Conservation (phyloP, 2,113 vertebrate genomes). For the Rana temporaria region DNA sequence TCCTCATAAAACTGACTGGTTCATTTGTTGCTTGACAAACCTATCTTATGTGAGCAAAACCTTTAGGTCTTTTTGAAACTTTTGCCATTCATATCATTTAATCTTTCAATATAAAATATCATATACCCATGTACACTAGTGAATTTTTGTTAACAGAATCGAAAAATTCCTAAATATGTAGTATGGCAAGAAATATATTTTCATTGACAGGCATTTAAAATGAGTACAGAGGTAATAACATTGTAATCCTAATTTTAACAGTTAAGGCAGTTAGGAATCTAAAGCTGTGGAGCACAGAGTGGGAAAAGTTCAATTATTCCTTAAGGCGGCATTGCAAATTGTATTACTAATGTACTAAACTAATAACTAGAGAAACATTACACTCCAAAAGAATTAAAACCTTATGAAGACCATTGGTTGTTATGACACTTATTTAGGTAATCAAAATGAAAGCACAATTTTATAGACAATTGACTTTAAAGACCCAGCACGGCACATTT, state of each 20-base stretch:
- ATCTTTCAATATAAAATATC: background rate
- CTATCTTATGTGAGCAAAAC: background rate
- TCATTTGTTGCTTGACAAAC: conserved; percentile 6
- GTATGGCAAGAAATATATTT: background rate
- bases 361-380: conserved; percentile 42
- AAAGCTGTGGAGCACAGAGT: conserved; percentile 14
- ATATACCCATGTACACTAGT: background rate
- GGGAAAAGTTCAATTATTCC: conserved; percentile 52
- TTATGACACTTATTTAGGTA: conserved; percentile 14
- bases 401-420: background rate
- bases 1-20: conserved; percentile 16
- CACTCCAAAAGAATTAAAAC: conserved; percentile 3
- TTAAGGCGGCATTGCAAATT: conserved; percentile 52
- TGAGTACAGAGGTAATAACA: conserved; percentile 26
- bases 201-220: background rate
- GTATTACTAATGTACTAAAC: conserved; percentile 14
- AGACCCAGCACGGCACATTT: too few relatives aligned
- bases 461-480: background rate
- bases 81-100: background rate
- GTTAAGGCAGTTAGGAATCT: conserved; percentile 12
- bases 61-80: background rate
- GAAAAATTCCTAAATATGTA: background rate
- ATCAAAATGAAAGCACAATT: background rate
- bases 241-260: conserved; percentile 50
- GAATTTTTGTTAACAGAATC: background rate